Conservation (phyloP, 1,140 invertebrate genomes). For the Temnothorax nylanderi region DNA sequence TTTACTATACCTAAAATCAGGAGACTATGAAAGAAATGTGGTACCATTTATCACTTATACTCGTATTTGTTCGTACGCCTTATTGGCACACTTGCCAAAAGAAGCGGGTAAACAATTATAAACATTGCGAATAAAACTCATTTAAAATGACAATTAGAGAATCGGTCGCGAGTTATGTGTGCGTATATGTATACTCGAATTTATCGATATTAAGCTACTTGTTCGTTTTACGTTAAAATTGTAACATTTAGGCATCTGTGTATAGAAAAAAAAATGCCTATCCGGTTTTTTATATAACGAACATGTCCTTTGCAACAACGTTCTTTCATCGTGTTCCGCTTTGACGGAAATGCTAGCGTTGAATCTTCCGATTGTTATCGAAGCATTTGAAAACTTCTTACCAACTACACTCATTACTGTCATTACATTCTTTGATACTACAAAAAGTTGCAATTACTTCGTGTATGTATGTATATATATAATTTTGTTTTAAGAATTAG, state of each 20-base stretch:
- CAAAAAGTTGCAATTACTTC: constrained; percentile 11
- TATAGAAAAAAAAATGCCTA: background rate
- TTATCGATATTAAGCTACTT: constrained; percentile 9
- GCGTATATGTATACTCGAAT: background rate
- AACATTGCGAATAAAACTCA: constrained; percentile 9
- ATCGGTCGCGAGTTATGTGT: background rate
- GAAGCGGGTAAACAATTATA: background rate
- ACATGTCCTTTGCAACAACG: background rate
- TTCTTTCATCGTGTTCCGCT: background rate
- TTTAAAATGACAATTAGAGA: background rate
- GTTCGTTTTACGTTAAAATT: background rate
- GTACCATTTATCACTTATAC: background rate
- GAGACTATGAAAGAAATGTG: background rate
- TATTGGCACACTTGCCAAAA: background rate
- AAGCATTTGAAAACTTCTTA: background rate
- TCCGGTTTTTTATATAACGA: background rate
- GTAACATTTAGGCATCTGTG: background rate
- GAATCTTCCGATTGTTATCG: background rate
- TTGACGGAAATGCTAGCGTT: background rate
- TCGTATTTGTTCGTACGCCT: background rate
- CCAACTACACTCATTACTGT: background rate
- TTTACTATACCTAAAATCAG: background rate
- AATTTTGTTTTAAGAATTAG: background rate
- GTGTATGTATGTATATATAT: background rate
- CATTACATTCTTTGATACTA: constrained; percentile 24